Evolutionary conservation across 1,140 invertebrate genomes (phyloP).

Genomic region (Luehdorfia chinensis): DNA sequence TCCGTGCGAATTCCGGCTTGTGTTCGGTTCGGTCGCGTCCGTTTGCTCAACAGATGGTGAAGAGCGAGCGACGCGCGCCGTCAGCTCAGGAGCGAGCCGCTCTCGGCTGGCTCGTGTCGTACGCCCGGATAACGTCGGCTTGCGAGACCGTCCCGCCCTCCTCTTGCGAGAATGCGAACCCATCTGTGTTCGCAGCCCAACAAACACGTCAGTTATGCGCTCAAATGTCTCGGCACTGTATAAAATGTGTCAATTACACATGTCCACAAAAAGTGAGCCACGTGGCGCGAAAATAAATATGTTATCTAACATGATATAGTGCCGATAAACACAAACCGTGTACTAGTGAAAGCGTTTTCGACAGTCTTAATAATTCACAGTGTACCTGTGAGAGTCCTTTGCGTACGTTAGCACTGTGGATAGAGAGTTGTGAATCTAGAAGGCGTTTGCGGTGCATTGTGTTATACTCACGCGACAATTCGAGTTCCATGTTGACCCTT

Average conservation of each 20-base stretch:
- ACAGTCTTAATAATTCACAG: not conserved
- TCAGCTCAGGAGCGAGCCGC: constrained; percentile 83
- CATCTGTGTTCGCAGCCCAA: constrained; percentile 85
- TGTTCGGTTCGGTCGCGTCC: too few relatives aligned
- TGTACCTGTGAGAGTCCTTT: not conserved
- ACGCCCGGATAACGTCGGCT: constrained; percentile 93
- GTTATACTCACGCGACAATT: constrained; percentile 92
- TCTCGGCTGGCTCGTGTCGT: constrained; percentile 93
- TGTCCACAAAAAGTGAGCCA: constrained; percentile 11
- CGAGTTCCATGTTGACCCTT: constrained; percentile 89
- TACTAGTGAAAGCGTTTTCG: constrained; percentile 7
- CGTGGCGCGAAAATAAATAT: not conserved
- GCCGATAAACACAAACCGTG: constrained; percentile 21
- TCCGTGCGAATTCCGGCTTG: too few relatives aligned
- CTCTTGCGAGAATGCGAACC: constrained; percentile 99
- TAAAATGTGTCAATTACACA: too few relatives aligned
- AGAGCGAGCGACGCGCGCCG: too few relatives aligned
- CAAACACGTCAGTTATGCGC: constrained; percentile 1
- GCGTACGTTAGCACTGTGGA: not conserved
- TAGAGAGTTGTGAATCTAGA: not conserved
- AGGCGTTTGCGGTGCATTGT: constrained; percentile 60
- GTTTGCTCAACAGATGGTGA: too few relatives aligned
- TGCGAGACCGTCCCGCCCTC: constrained; percentile 96
- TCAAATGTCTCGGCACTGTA: too few relatives aligned
- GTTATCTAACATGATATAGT: not conserved